Percentiles rank a stretch among this genome's conserved stretches.
Conservation (phyloP, 1,140 invertebrate genomes). For the Periplaneta americana region DNA sequence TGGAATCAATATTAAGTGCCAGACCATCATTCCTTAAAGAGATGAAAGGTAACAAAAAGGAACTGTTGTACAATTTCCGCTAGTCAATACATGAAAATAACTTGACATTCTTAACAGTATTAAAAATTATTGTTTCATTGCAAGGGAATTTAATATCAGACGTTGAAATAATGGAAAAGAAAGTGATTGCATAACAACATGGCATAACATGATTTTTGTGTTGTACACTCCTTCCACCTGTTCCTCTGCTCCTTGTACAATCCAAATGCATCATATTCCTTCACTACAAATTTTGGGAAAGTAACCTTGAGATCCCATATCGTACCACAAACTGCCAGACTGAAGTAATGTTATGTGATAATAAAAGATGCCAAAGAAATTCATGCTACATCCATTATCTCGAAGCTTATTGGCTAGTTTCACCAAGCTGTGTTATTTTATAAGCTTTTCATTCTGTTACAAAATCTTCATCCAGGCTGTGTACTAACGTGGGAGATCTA, state of each 20-base stretch:
- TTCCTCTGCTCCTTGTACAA: neutral
- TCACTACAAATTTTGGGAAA: too few species aligned
- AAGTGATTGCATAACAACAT: neutral
- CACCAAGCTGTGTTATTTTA: too few species aligned
- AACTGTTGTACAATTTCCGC: slow-evolving; percentile 13
- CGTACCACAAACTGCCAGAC: neutral
- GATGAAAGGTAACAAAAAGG: neutral
- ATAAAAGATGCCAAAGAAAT: neutral
- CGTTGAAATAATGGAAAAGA: neutral
- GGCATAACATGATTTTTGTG: neutral
- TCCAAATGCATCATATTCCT: neutral
- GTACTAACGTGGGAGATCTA: too few species aligned
- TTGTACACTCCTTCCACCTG: neutral
- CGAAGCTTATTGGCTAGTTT: too few species aligned
- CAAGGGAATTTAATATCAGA: neutral
- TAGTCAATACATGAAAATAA: slow-evolving; percentile 14
- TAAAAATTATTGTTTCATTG: neutral
- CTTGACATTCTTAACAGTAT: neutral
- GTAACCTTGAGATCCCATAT: neutral
- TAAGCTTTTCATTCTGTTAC: too few species aligned
- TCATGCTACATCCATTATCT: neutral
- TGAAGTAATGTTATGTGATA: neutral
- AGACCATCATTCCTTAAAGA: neutral
- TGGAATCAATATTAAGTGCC: neutral
- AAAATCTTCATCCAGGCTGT: too few species aligned